These are phyloP conservation scores for Crocuta crocuta DNA, from an alignment of 2,113 vertebrate species.

Conservation along the genomic window DNA sequence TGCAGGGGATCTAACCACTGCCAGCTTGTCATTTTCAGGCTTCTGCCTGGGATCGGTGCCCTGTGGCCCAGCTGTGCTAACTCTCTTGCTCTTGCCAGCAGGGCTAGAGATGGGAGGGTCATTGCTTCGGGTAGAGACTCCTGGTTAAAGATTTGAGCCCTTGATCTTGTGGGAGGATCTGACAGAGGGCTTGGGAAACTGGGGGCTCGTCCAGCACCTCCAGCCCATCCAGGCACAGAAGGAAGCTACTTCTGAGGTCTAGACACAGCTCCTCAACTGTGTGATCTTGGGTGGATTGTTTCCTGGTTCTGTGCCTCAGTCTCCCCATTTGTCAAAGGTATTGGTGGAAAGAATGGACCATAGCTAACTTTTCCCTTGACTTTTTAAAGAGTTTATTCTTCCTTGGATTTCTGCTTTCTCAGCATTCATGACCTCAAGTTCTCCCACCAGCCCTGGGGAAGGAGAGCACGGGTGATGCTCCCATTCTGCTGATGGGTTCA, in stretches of 20 bases:
- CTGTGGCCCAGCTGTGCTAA: neutral
- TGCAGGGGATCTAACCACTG: neutral
- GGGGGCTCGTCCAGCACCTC: neutral
- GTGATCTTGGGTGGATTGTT: neutral
- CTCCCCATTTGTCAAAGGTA: neutral
- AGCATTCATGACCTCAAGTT: neutral
- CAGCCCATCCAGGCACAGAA: neutral
- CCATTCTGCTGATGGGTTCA: neutral
- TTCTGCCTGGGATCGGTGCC: conserved; percentile 16
- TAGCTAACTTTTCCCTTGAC: neutral
- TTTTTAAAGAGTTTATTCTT: neutral
- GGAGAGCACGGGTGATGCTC: neutral
- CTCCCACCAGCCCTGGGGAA: neutral
- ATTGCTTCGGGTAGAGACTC: neutral
- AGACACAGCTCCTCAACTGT: neutral
- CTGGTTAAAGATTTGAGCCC: conserved; percentile 16
- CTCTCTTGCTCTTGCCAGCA: neutral
- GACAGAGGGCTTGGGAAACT: neutral
- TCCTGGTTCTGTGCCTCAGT: neutral
- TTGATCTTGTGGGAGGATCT: neutral
- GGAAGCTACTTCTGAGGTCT: neutral
- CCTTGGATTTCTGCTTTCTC: neutral
- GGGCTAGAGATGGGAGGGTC: neutral
- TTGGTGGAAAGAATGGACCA: neutral
- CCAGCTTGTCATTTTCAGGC: conserved; percentile 7